Conservation (phyloP, 1,140 invertebrate genomes). For the Apis dorsata region DNA sequence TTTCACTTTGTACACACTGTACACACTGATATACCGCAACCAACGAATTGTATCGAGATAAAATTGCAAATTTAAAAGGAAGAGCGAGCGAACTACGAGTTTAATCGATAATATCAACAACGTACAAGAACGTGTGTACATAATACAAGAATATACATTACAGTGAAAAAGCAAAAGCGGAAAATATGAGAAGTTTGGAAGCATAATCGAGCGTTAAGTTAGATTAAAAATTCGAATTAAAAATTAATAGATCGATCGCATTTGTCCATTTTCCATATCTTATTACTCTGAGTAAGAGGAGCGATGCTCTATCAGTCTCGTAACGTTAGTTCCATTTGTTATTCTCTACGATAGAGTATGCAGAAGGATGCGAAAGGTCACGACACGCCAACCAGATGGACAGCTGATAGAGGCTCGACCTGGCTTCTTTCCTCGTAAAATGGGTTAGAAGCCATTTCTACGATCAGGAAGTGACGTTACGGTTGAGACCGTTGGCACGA, state of each 20-base stretch:
- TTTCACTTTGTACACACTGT: neutral
- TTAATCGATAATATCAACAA: neutral
- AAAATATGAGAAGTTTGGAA: too few species aligned
- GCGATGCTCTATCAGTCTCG: conserved; percentile 15
- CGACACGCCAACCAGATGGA: conserved; percentile 67
- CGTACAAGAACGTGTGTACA: too few species aligned
- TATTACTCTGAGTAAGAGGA: neutral
- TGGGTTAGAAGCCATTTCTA: conserved; percentile 56
- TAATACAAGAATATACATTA: neutral
- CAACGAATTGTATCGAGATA: neutral
- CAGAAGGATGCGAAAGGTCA: conserved; percentile 67
- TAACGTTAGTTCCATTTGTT: conserved; percentile 44
- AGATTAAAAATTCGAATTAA: neutral
- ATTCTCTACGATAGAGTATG: conserved; percentile 21
- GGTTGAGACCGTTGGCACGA: conserved; percentile 27
- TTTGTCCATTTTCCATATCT: neutral
- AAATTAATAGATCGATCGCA: neutral
- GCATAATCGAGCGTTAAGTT: neutral
- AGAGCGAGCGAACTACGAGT: neutral
- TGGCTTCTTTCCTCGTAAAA: conserved; percentile 62
- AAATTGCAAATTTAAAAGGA: neutral
- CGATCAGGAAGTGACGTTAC: conserved; percentile 59
- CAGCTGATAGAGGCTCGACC: conserved; percentile 66
- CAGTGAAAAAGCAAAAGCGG: neutral
- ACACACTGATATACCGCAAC: neutral